Conservation (phyloP, 2,797 vertebrate genomes). For the Hemitrygon akajei region DNA sequence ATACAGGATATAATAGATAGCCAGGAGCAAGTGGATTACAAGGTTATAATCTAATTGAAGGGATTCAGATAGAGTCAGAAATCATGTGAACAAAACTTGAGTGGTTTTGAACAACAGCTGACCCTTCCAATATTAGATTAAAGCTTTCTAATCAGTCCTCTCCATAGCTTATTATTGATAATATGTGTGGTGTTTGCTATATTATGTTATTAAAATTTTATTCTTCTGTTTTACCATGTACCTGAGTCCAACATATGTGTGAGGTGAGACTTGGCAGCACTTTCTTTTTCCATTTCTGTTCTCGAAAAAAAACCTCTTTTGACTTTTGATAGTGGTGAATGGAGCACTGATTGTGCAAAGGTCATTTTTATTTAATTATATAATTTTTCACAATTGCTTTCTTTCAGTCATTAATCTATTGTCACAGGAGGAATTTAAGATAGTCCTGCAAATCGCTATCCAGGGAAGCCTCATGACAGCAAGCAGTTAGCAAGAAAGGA, state of each 20-base stretch:
- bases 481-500: not conserved
- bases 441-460: not conserved
- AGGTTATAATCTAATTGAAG: slow-evolving; percentile 30
- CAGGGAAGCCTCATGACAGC: not conserved
- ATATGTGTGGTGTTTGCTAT: not conserved
- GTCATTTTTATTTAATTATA: not conserved
- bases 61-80: slow-evolving; percentile 16
- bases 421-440: not conserved
- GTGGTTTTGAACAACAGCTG: slow-evolving; percentile 15
- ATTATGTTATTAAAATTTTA: slow-evolving; percentile 6
- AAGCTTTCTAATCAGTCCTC: not conserved
- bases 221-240: not conserved
- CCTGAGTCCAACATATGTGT: not conserved
- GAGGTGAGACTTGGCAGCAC: not conserved
- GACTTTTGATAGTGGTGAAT: slow-evolving; percentile 1
- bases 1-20: slow-evolving; percentile 27
- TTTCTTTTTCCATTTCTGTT: slow-evolving; percentile 26
- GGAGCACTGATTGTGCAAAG: not conserved
- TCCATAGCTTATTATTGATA: not conserved
- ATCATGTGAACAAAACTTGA: slow-evolving; percentile 3
- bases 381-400: not conserved
- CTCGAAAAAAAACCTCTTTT: not conserved
- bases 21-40: not conserved
- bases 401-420: not conserved
- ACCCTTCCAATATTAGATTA: slow-evolving; percentile 23